Conservation (phyloP, 2,797 vertebrate genomes). For the Phalanger gymnotis region DNA sequence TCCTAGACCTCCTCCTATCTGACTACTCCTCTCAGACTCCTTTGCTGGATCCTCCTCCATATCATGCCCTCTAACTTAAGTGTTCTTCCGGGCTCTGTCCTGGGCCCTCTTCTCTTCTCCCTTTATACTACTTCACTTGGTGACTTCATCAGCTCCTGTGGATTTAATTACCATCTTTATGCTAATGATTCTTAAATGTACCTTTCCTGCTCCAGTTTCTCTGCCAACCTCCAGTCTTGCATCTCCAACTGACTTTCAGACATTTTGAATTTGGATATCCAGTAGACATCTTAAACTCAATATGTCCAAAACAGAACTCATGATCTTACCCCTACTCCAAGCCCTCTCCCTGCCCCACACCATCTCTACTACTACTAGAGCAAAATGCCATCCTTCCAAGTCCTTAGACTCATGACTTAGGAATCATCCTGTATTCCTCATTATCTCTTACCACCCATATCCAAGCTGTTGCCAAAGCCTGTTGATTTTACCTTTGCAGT, state of each 20-base stretch:
- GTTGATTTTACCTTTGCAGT: not conserved
- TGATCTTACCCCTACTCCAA: not conserved
- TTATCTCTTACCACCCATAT: not conserved
- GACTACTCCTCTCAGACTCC: not conserved
- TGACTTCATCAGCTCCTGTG: not conserved
- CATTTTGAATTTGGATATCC: not conserved
- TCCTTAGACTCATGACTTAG: not conserved
- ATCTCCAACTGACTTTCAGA: not conserved
- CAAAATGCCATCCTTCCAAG: not conserved
- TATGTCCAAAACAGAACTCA: not conserved
- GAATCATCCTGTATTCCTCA: not conserved
- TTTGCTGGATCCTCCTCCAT: not conserved
- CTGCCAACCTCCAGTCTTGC: not conserved
- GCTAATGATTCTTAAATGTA: not conserved
- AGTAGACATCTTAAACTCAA: not conserved
- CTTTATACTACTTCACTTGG: not conserved
- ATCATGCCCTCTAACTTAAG: not conserved
- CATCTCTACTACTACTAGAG: not conserved
- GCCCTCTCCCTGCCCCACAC: not conserved
- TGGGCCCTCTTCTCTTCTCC: not conserved
- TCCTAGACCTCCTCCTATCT: not conserved
- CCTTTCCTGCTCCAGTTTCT: not conserved
- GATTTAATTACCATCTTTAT: not conserved
- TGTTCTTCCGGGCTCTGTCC: not conserved
- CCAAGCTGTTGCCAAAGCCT: not conserved